Evolutionary conservation across 2,888 invertebrate species (phyloP).

Genomic region (Mythimna pallens): DNA sequence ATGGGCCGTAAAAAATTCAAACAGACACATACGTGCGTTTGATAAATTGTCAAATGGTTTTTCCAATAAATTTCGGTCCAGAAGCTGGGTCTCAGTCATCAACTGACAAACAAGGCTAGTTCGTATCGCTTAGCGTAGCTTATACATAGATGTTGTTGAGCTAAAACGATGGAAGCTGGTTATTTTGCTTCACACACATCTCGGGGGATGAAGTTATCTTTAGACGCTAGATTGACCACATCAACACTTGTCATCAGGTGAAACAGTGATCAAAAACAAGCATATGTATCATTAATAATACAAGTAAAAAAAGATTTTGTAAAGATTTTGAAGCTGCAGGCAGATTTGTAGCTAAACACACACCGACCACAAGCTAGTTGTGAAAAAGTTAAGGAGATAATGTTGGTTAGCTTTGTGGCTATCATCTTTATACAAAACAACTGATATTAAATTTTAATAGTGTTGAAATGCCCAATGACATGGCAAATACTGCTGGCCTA

Average conservation of each 20-base stretch:
- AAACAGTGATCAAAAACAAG: no score
- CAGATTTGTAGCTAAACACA: not conserved
- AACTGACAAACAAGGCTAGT: constrained; percentile 44
- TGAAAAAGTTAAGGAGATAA: no score
- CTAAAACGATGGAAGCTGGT: constrained; percentile 9
- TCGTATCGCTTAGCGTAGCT: constrained; percentile 53
- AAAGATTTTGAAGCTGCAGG: constrained; percentile 4
- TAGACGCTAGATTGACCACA: constrained; percentile 3
- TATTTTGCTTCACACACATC: constrained; percentile 16
- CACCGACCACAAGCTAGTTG: no score
- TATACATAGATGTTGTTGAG: constrained; percentile 42
- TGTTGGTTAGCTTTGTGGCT: not conserved
- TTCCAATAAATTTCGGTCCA: not conserved
- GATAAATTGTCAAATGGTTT: not conserved
- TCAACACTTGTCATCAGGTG: no score
- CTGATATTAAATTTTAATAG: not conserved
- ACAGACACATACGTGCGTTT: not conserved
- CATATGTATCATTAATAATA: no score
- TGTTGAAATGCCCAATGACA: not conserved
- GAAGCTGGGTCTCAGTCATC: constrained; percentile 9
- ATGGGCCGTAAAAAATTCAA: not conserved
- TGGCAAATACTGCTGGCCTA: not conserved
- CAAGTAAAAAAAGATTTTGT: constrained; percentile 6
- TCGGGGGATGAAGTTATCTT: constrained; percentile 4
- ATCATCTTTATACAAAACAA: not conserved